These are phyloP conservation scores for Passer montanus DNA, from an alignment of 2,113 vertebrate species.

Conservation along the genomic window DNA sequence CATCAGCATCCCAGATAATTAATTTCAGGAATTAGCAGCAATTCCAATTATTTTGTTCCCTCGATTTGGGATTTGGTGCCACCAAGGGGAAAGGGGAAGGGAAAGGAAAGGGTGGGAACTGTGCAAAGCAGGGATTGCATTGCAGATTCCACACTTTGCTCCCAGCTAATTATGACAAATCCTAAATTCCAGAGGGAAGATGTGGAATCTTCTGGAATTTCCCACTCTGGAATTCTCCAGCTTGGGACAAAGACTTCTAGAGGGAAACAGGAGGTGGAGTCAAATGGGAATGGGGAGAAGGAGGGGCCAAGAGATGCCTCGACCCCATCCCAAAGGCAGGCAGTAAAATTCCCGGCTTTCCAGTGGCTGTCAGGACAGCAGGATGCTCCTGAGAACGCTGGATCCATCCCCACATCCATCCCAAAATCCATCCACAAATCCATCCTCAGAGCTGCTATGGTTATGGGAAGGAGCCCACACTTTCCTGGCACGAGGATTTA, in stretches of 20 bases:
- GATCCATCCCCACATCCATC: background rate
- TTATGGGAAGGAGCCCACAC: background rate
- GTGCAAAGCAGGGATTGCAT: background rate
- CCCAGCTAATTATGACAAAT: background rate
- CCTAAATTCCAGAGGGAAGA: background rate
- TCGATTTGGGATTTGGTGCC: background rate
- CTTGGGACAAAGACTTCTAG: background rate
- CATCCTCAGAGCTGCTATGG: background rate
- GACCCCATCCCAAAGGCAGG: background rate
- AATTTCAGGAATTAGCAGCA: background rate
- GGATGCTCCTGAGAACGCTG: background rate
- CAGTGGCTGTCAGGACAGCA: rapidly evolving
- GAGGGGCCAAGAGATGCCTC: background rate
- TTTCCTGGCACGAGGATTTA: background rate
- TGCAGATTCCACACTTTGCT: background rate
- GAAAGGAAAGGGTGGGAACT: too few species aligned
- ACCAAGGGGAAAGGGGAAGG: background rate
- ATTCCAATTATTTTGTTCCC: background rate
- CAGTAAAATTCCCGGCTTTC: background rate
- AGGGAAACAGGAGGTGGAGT: background rate
- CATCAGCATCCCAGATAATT: background rate
- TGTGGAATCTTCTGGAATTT: background rate
- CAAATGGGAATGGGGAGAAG: background rate
- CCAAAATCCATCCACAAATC: background rate
- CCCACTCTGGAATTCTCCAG: background rate